Evolutionary conservation across 2,113 vertebrate species (phyloP).

Genomic region (Nipponia nippon): DNA sequence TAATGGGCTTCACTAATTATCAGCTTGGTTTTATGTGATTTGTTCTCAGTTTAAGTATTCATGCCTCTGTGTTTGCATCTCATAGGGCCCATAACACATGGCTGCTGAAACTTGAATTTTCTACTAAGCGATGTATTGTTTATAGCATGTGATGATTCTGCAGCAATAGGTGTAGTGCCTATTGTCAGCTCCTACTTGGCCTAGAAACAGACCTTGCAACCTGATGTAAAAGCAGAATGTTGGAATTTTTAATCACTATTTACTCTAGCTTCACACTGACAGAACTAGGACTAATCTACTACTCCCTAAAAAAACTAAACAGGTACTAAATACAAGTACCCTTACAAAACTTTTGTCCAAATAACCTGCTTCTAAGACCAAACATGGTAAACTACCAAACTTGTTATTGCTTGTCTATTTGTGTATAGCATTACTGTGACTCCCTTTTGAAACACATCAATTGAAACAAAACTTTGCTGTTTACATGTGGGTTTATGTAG

Average conservation of each 20-base stretch:
- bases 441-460: not conserved
- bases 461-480: not conserved
- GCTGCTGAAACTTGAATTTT: not conserved
- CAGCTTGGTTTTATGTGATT: not conserved
- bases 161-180: not conserved
- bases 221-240: not conserved
- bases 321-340: not conserved
- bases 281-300: not conserved
- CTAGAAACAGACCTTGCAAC: not conserved
- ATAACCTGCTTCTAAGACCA: not conserved
- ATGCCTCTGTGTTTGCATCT: not conserved
- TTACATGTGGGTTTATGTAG: not conserved
- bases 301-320: not conserved
- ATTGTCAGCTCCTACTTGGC: not conserved
- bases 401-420: not conserved
- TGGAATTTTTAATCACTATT: not conserved
- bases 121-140: not conserved
- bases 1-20: not conserved
- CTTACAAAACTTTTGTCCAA: not conserved
- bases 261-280: not conserved
- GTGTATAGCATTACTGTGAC: not conserved
- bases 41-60: not conserved
- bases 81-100: accelerated
- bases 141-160: not conserved
- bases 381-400: not conserved